phyloP scores from a whole-genome alignment of 2,797 vertebrate species.

The Tapera naevia region DNA sequence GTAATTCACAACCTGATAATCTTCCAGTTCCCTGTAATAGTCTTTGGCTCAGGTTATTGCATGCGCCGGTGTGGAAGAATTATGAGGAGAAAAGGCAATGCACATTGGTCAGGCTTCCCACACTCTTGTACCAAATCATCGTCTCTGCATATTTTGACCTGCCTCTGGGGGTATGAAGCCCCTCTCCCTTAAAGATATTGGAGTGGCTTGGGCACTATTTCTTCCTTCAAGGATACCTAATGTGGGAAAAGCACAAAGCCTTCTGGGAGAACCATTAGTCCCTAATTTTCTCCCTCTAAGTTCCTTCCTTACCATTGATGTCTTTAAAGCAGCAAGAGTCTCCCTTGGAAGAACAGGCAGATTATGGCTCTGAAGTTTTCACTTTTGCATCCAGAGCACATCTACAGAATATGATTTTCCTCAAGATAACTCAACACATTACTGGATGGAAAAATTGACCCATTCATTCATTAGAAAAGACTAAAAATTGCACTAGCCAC shows the following conservation, averaged over 20 bases:
- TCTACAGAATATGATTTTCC: not conserved
- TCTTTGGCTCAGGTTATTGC: not conserved
- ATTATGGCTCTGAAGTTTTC: not conserved
- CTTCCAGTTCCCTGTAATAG: not conserved
- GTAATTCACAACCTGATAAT: not conserved
- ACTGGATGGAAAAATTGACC: not conserved
- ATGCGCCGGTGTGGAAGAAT: no score
- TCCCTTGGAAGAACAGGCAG: not conserved
- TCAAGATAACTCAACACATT: not conserved
- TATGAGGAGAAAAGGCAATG: no score
- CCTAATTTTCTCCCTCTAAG: not conserved
- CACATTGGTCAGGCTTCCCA: no score
- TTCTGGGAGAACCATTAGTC: not conserved
- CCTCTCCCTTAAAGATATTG: no score
- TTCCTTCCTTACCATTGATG: not conserved
- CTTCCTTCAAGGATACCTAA: not conserved
- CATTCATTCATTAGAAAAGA: not conserved
- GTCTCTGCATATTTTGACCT: no score
- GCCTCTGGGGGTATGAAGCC: no score
- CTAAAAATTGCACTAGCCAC: accelerated
- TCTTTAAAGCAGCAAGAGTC: not conserved
- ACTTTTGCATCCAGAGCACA: not conserved
- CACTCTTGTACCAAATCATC: no score
- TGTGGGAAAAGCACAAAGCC: not conserved
- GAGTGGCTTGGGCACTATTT: not conserved